A percentile compares a stretch with the other conserved stretches of the same genome.
Conservation (phyloP, 2,797 vertebrate species). For the Crocidura indochinensis region DNA sequence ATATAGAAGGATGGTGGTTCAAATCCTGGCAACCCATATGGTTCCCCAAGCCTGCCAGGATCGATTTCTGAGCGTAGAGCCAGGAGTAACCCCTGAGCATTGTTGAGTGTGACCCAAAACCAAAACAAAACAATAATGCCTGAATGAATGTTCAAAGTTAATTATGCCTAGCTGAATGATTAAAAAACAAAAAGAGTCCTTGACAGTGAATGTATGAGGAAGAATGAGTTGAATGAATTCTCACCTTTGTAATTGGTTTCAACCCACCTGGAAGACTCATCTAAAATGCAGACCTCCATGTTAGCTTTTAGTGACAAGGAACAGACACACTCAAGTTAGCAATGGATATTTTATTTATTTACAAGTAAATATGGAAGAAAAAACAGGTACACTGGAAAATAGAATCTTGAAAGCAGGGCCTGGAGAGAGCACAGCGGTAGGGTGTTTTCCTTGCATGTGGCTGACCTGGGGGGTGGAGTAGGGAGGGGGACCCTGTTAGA, state of each 20-base stretch:
- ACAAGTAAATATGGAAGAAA: conserved; percentile 73
- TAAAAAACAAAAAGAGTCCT: conserved; percentile 19
- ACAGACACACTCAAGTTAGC: conserved; percentile 58
- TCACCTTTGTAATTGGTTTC: conserved; percentile 28
- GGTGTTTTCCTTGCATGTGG: too few relatives aligned
- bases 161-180: conserved; percentile 2
- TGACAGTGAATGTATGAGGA: conserved; percentile 26
- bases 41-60: too few relatives aligned
- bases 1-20: too few relatives aligned
- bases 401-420: conserved; percentile 56
- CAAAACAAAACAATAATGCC: neutral
- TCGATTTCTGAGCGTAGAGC: too few relatives aligned
- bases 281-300: conserved; percentile 32
- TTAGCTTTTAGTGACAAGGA: conserved; percentile 62
- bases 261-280: conserved; percentile 52
- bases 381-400: conserved; percentile 71
- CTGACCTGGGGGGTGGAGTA: too few relatives aligned
- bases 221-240: conserved; percentile 11
- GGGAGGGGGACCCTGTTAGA: too few relatives aligned
- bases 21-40: too few relatives aligned
- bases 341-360: conserved; percentile 71
- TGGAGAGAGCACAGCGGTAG: too few relatives aligned
- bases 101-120: neutral
- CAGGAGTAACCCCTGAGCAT: too few relatives aligned
- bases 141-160: neutral